Conservation (phyloP, 1,140 invertebrate species). For the Formica exsecta region DNA sequence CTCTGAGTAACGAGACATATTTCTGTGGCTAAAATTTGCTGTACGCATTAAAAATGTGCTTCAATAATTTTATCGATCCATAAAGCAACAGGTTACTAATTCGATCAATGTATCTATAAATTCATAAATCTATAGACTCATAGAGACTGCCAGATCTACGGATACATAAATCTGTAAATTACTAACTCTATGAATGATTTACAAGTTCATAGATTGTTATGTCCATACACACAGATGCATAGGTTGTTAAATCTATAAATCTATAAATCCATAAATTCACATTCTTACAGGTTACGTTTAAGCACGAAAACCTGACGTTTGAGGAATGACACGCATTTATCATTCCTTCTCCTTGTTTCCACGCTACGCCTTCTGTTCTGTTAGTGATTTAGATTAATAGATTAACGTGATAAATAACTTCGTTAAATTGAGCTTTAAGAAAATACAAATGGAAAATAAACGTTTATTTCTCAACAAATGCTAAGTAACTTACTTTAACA, state of each 20-base stretch:
- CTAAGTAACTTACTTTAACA: background rate
- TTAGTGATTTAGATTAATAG: constrained; percentile 2
- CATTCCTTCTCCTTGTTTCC: background rate
- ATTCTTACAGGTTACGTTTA: constrained; percentile 42
- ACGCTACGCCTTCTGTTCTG: background rate
- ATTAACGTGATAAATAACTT: constrained; percentile 14
- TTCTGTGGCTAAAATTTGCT: background rate
- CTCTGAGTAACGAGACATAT: background rate
- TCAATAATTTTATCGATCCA: constrained; percentile 20
- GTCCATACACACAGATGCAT: constrained; percentile 4
- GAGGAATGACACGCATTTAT: constrained; percentile 43
- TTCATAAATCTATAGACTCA: constrained; percentile 39
- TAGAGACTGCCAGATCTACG: constrained; percentile 39
- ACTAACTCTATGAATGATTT: constrained; percentile 44
- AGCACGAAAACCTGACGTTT: constrained; percentile 37
- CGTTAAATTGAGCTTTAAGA: background rate
- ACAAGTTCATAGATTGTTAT: constrained; percentile 36
- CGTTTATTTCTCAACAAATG: constrained; percentile 7
- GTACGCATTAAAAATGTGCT: background rate
- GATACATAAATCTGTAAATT: constrained; percentile 58
- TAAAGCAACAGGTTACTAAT: constrained; percentile 40
- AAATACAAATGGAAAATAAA: constrained; percentile 4
- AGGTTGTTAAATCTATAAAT: constrained; percentile 53
- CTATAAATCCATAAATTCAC: constrained; percentile 53
- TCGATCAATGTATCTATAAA: constrained; percentile 14